phyloP scores from a whole-genome alignment of 2,888 invertebrate species.

The Chrysodeixis includens region DNA sequence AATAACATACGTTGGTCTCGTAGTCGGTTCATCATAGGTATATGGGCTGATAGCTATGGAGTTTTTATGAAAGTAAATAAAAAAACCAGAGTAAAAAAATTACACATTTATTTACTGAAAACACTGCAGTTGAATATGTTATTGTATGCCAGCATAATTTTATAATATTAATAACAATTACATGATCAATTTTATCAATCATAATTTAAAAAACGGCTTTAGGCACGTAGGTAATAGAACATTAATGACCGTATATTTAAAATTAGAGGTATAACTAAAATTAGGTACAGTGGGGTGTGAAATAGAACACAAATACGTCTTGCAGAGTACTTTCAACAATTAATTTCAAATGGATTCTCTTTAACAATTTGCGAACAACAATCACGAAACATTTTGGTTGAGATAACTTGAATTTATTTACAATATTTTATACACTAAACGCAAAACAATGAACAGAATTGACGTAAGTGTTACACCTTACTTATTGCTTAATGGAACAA shows the following conservation, averaged over 20 bases:
- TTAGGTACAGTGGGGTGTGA: no score
- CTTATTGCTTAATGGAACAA: no score
- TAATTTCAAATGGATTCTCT: background rate
- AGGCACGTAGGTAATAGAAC: background rate
- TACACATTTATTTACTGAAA: constrained; percentile 24
- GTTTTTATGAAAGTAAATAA: no score
- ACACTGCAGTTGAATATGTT: constrained; percentile 13
- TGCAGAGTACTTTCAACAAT: background rate
- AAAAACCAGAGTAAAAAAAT: background rate
- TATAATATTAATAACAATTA: constrained; percentile 28
- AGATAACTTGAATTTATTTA: no score
- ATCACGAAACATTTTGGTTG: background rate
- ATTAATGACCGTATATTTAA: no score
- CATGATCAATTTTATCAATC: constrained; percentile 51
- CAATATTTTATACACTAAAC: no score
- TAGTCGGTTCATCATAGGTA: no score
- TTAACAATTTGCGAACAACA: background rate
- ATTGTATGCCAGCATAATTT: constrained; percentile 43
- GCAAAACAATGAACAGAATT: no score
- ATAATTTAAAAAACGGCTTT: constrained; percentile 12
- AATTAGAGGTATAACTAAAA: no score
- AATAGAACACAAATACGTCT: background rate
- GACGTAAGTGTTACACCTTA: no score
- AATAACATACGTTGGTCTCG: no score
- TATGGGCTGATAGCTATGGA: no score